phyloP scores from a whole-genome alignment of 2,797 vertebrate genomes.

The Sphaeramia orbicularis region DNA sequence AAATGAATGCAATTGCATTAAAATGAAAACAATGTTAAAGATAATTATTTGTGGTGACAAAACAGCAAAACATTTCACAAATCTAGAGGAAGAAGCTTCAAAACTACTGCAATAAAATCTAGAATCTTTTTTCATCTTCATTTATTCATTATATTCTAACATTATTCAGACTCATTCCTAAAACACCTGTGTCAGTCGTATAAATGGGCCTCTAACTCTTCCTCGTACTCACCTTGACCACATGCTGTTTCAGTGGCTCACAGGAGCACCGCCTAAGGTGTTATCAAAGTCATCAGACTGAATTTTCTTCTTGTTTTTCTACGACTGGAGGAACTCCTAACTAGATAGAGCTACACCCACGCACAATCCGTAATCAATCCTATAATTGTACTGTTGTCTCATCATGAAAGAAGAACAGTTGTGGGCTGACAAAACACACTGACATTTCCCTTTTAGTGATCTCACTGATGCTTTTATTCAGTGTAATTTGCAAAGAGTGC shows the following conservation, averaged over 20 bases:
- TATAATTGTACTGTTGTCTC: constrained; percentile 25
- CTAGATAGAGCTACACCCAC: constrained; percentile 37
- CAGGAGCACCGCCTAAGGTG: constrained; percentile 65
- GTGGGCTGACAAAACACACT: constrained; percentile 57
- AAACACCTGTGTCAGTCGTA: constrained; percentile 41
- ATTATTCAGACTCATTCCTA: constrained; percentile 18
- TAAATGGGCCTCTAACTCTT: constrained; percentile 48
- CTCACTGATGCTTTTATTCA: constrained; percentile 40
- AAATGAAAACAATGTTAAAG: too few relatives aligned
- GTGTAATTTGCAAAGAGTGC: constrained; percentile 32
- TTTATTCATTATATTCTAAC: too few relatives aligned
- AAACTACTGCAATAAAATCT: too few relatives aligned
- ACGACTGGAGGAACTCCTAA: constrained; percentile 39
- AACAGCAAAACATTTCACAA: too few relatives aligned
- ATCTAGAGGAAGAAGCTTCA: too few relatives aligned
- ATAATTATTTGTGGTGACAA: too few relatives aligned
- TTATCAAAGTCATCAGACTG: constrained; percentile 77
- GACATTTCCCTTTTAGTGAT: constrained; percentile 56
- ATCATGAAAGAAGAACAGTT: constrained; percentile 45
- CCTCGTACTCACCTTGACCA: constrained; percentile 77
- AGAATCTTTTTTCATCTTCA: too few relatives aligned
- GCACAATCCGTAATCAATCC: constrained; percentile 49
- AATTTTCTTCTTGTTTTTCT: constrained; percentile 19
- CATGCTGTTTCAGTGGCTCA: constrained; percentile 68
- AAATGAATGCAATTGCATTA: too few relatives aligned